A percentile compares a stretch with the other conserved stretches of the same genome.
phyloP scores from a whole-genome alignment of 1,140 invertebrate genomes.

The Drosophila rufa region DNA sequence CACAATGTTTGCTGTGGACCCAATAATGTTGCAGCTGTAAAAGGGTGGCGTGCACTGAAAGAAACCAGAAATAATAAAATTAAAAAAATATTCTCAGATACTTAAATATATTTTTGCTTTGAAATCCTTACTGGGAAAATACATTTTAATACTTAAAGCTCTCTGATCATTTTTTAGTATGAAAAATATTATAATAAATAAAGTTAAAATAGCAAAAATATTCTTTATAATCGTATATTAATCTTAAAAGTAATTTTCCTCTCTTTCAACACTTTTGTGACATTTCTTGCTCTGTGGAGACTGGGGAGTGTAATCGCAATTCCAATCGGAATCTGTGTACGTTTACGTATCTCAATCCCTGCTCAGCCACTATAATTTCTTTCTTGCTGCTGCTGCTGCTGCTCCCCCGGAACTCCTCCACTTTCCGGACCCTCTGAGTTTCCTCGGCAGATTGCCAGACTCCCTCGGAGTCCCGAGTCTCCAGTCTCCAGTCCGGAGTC shows the following conservation, averaged over 20 bases:
- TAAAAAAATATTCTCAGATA: too few relatives aligned
- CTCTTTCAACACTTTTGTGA: not conserved
- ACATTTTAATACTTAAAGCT: too few relatives aligned
- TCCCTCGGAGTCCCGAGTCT: conserved; percentile 29
- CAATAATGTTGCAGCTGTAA: conserved; percentile 32
- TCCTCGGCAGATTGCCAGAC: conserved; percentile 48
- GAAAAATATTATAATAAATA: not conserved
- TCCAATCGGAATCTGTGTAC: conserved; percentile 46
- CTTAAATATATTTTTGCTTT: too few relatives aligned
- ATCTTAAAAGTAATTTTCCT: not conserved
- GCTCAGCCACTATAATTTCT: conserved; percentile 58
- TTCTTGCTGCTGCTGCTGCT: conserved; percentile 23
- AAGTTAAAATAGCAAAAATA: not conserved
- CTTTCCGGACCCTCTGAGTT: conserved; percentile 41
- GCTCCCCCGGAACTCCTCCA: conserved; percentile 18
- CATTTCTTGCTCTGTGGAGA: conserved; percentile 11
- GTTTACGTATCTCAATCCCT: conserved; percentile 60
- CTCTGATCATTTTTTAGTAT: too few relatives aligned
- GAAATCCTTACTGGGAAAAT: too few relatives aligned
- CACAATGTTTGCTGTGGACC: conserved; percentile 63
- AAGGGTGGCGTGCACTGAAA: conserved; percentile 6
- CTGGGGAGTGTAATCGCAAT: conserved; percentile 36
- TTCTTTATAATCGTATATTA: not conserved
- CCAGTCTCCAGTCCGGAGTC: conserved; percentile 51
- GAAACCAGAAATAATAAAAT: not conserved